These are phyloP conservation scores for Luehdorfia chinensis DNA, from an alignment of 1,140 invertebrate genomes.

Conservation along the genomic window DNA sequence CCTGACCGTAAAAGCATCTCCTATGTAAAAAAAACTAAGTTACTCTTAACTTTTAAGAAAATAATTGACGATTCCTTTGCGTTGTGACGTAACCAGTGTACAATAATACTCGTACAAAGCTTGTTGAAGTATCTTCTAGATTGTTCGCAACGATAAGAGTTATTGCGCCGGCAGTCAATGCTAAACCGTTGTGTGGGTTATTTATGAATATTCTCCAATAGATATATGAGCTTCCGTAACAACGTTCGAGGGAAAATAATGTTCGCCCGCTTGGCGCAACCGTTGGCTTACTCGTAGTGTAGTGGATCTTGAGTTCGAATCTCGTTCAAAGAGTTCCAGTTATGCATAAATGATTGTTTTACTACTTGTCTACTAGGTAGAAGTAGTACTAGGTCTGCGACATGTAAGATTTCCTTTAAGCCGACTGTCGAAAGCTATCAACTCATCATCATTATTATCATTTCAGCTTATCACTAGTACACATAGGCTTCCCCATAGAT, in stretches of 20 bases:
- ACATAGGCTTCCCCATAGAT: too few species aligned
- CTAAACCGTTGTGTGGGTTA: conserved; percentile 6
- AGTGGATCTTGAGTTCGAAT: too few species aligned
- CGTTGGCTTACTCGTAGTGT: background rate
- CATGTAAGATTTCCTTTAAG: too few species aligned
- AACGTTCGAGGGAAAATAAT: conserved; percentile 9
- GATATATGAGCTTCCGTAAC: conserved; percentile 14
- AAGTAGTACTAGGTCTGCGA: too few species aligned
- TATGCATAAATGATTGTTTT: too few species aligned
- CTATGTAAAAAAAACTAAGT: too few species aligned
- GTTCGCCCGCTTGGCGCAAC: background rate
- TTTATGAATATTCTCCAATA: conserved; percentile 16
- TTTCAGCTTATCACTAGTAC: too few species aligned
- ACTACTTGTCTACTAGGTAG: too few species aligned
- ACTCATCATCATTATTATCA: too few species aligned
- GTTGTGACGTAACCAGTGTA: background rate
- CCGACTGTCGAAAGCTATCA: too few species aligned
- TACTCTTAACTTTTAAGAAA: background rate
- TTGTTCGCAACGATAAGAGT: conserved; percentile 12
- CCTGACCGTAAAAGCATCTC: too few species aligned
- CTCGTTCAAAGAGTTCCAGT: too few species aligned
- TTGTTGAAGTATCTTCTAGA: conserved; percentile 4
- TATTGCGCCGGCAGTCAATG: conserved; percentile 12
- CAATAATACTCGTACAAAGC: background rate
- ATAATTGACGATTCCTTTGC: background rate